Evolutionary conservation across 2,888 invertebrate species (phyloP).

Genomic region (Dinocampus coccinellae): DNA sequence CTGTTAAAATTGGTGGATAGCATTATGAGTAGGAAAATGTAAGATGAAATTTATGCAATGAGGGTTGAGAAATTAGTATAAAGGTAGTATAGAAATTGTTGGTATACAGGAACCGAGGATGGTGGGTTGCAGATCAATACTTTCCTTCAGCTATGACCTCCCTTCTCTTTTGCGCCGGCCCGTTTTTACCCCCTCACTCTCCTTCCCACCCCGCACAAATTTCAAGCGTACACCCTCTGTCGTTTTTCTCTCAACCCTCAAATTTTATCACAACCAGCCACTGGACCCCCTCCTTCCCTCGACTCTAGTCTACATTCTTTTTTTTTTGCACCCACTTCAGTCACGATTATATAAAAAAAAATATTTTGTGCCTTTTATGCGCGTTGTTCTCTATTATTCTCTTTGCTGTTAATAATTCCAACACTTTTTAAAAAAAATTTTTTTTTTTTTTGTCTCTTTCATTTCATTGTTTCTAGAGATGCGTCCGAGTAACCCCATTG

Average conservation of each 20-base stretch:
- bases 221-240: conserved; percentile 43
- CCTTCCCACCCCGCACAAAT: background rate
- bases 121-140: conserved; percentile 68
- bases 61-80: conserved; percentile 56
- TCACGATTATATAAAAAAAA: conserved; percentile 41
- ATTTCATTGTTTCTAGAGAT: conserved; percentile 6
- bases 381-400: background rate
- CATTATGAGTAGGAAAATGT: background rate
- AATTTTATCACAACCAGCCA: conserved; percentile 57
- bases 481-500: background rate
- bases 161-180: conserved; percentile 53
- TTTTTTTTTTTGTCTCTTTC: background rate
- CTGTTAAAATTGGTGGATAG: background rate
- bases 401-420: conserved; percentile 17
- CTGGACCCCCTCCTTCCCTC: conserved; percentile 37
- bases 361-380: conserved; percentile 35
- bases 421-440: background rate
- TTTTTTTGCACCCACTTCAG: conserved; percentile 29
- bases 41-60: conserved; percentile 44
- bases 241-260: conserved; percentile 54
- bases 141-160: conserved; percentile 67
- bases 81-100: conserved; percentile 54
- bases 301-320: conserved; percentile 25
- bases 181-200: conserved; percentile 32
- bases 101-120: conserved; percentile 63